Evolutionary conservation across 2,888 invertebrate genomes (phyloP).

Genomic region (Apamea sordens): DNA sequence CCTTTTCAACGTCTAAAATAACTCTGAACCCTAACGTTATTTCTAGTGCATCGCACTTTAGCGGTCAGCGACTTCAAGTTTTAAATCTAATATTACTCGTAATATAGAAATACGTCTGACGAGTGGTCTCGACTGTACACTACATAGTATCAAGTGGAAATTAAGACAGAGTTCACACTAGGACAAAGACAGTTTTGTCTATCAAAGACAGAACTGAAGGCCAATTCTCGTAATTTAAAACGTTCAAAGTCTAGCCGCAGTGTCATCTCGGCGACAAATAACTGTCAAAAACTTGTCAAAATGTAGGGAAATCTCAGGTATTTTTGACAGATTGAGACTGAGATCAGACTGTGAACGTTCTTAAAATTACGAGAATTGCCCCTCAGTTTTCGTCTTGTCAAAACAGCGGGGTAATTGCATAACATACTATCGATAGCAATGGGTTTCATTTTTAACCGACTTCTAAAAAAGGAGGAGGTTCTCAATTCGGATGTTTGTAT

Average conservation of each 20-base stretch:
- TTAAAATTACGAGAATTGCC: too few relatives aligned
- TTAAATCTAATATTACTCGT: slow-evolving; percentile 36
- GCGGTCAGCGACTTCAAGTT: slow-evolving; percentile 49
- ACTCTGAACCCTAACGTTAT: slow-evolving; percentile 34
- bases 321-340: too few relatives aligned
- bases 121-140: slow-evolving; percentile 7
- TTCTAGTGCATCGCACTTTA: slow-evolving; percentile 48
- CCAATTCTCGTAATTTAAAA: too few relatives aligned
- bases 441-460: not conserved
- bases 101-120: slow-evolving; percentile 25
- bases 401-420: not conserved
- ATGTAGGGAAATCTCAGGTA: too few relatives aligned
- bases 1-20: slow-evolving; percentile 44
- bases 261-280: too few relatives aligned
- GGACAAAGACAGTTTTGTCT: too few relatives aligned
- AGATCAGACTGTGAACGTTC: too few relatives aligned
- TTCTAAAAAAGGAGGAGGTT: too few relatives aligned
- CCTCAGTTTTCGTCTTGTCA: not conserved
- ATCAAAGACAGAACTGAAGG: not conserved
- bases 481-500: too few relatives aligned
- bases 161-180: not conserved
- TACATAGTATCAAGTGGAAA: slow-evolving; percentile 1
- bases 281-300: too few relatives aligned
- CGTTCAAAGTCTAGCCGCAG: too few relatives aligned
- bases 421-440: not conserved